Evolutionary conservation across 2,113 vertebrate species (phyloP), one percentile per base, ranked within the genome.

Genomic region (Nothobranchius kuhntae): DNA sequence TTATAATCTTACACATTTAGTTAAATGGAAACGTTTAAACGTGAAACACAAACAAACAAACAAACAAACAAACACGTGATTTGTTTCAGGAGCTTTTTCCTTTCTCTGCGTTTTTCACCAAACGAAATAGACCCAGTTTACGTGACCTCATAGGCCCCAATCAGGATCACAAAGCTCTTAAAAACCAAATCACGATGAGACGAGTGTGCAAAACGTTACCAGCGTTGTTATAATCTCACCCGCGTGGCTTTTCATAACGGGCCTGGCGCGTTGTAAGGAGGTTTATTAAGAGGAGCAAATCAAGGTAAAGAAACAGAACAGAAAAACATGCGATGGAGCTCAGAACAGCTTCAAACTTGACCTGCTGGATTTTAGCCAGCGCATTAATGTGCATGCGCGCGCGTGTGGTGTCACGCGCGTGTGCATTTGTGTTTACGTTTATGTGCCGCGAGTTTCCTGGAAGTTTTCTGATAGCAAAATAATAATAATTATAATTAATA

Each of bases 301-400:
- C 3, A 4, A 8, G 40, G 0, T 30, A 3, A 4, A 42, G 40
- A 3, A 42, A 42, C 40, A 42, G 40, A 42, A 21, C 21, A 21
- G 21, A 21, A 21, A 42, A 42, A 42, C n/a, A 42, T 42, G 40
- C 12, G 7, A 15, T 15, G 13, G 13, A 46, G 50, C 65, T 50
- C 14, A 47, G 51, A 72, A 56, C 40, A 53, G 71, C 36, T 58
- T 45, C 35, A 63, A 74, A 65, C 24, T 76, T 77, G 17, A 68
- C 38, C 50, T 52, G 59, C 53, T 68, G 64, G 61, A 73, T 60
- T 77, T 53, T 65, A 61, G 57, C 52, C 55, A 65, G 53, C 36
- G 51, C 53, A 8, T 46, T 24, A 9, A 45, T 81, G 53, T 53
- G 73, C 10, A 14, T 6, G 24, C 44, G 48, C 36, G 53, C 40